phyloP scores from a whole-genome alignment of 2,113 vertebrate genomes.

The Caranx melampygus region DNA sequence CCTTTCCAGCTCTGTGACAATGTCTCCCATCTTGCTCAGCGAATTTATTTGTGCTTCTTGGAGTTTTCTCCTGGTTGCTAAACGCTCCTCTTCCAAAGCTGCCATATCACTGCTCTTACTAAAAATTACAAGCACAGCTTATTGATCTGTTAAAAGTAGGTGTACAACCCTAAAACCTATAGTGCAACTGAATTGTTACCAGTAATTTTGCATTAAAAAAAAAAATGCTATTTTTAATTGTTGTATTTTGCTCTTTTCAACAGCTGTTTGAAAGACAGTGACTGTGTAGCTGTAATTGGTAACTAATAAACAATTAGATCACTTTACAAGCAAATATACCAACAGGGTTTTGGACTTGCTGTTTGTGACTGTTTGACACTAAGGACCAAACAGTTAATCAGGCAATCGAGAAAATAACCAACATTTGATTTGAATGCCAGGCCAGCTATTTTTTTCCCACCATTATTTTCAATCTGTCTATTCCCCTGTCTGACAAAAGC shows the following conservation, averaged over 20 bases:
- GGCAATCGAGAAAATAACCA: too few species aligned
- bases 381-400: too few species aligned
- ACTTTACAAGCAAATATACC: too few species aligned
- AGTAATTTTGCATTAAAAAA: too few species aligned
- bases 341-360: too few species aligned
- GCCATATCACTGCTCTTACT: constrained; percentile 84
- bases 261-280: background rate
- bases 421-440: too few species aligned
- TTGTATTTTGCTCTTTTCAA: background rate
- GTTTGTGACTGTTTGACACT: too few species aligned
- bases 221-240: background rate
- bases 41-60: constrained; percentile 79
- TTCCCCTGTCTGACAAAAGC: background rate
- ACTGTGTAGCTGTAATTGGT: background rate
- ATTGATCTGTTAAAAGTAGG: background rate
- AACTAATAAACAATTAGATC: too few species aligned
- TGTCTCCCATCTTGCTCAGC: constrained; percentile 76
- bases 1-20: constrained; percentile 87
- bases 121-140: constrained; percentile 4
- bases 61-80: constrained; percentile 70
- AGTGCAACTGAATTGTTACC: background rate
- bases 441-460: background rate
- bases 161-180: background rate
- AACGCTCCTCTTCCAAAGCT: constrained; percentile 72
- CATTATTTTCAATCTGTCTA: background rate